These are phyloP conservation scores for Phylloscopus trochiloides DNA, from an alignment of 2,113 vertebrate genomes.

Conservation along the genomic window DNA sequence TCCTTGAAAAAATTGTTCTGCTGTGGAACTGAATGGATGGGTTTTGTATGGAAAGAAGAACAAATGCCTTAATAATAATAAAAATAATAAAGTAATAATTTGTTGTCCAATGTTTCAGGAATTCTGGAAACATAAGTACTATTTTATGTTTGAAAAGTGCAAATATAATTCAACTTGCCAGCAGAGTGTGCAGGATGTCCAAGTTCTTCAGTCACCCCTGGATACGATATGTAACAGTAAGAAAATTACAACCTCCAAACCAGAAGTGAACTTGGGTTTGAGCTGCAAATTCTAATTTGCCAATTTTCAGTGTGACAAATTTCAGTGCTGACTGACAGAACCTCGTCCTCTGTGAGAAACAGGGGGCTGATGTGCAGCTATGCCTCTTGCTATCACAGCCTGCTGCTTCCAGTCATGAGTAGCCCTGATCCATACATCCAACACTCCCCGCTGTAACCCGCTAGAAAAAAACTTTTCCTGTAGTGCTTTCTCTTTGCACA, in stretches of 20 bases:
- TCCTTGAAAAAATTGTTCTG: neutral
- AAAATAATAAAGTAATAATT: neutral
- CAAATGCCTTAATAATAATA: neutral
- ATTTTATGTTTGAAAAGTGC: neutral
- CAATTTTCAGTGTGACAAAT: neutral
- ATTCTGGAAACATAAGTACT: neutral
- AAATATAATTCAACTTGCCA: neutral
- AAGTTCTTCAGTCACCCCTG: neutral
- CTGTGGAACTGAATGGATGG: neutral
- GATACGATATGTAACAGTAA: neutral
- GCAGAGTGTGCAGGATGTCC: neutral
- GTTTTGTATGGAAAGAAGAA: neutral
- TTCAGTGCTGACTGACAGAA: neutral
- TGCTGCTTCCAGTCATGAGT: neutral
- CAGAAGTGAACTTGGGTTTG: neutral
- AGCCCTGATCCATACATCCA: neutral
- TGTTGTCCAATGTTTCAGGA: neutral
- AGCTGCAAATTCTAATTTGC: neutral
- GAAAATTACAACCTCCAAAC: neutral
- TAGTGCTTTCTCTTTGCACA: neutral
- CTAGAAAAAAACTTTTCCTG: neutral
- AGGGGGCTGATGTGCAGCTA: neutral
- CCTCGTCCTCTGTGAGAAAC: neutral
- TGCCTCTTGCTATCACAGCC: neutral
- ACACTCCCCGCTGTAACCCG: fast-evolving